Percentiles rank a stretch among this genome's conserved stretches.
Conservation (phyloP, 2,888 invertebrate species). For the Patella depressa region DNA sequence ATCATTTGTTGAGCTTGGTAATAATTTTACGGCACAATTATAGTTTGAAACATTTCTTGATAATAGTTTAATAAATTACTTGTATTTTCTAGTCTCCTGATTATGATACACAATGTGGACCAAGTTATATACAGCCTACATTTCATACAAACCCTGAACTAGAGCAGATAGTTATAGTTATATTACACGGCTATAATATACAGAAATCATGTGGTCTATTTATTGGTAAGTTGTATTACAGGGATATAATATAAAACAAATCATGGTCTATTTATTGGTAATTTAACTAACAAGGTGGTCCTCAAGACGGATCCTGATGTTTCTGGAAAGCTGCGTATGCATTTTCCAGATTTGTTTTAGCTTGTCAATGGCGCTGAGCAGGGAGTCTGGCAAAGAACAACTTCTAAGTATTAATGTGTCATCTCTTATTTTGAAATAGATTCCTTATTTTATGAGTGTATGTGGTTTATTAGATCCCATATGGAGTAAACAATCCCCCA, state of each 20-base stretch:
- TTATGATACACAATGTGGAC: constrained; percentile 51
- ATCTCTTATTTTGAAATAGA: too few species aligned
- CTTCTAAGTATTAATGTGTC: too few species aligned
- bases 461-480: too few species aligned
- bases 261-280: constrained; percentile 62
- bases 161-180: constrained; percentile 61
- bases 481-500: too few species aligned
- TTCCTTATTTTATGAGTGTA: too few species aligned
- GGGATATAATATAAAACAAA: constrained; percentile 56
- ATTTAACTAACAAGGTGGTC: constrained; percentile 15
- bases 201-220: constrained; percentile 59
- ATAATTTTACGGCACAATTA: not conserved
- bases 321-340: too few species aligned
- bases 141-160: constrained; percentile 62
- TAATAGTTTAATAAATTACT: not conserved
- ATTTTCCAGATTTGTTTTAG: too few species aligned
- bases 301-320: too few species aligned
- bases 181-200: constrained; percentile 57
- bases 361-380: too few species aligned
- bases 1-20: not conserved
- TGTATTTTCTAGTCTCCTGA: constrained; percentile 50
- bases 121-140: constrained; percentile 55
- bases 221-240: constrained; percentile 58
- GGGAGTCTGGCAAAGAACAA: too few species aligned
- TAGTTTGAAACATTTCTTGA: not conserved